Evolutionary conservation across 2,888 invertebrate genomes (phyloP).

Genomic region (Amiota minor): DNA sequence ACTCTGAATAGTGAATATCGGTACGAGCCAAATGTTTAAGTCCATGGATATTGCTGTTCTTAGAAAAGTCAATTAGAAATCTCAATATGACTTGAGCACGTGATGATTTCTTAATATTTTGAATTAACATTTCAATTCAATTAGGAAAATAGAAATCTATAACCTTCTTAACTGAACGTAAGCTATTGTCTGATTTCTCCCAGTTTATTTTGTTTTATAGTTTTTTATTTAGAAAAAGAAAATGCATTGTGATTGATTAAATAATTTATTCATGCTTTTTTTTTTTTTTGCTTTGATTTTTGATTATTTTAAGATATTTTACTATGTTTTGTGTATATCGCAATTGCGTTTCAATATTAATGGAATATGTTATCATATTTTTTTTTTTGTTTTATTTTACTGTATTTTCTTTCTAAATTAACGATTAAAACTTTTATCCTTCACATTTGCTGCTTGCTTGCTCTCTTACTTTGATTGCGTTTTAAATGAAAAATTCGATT

Average conservation of each 20-base stretch:
- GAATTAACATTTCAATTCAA: too few relatives aligned
- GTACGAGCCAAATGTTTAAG: conserved; percentile 32
- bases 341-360: conserved; percentile 42
- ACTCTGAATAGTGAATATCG: conserved; percentile 36
- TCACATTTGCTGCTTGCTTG: too few relatives aligned
- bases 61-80: conserved; percentile 34
- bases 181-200: too few relatives aligned
- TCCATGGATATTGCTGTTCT: conserved; percentile 34
- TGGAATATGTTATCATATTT: conserved; percentile 39
- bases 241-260: neutral
- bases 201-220: too few relatives aligned
- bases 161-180: too few relatives aligned
- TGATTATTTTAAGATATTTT: conserved; percentile 30
- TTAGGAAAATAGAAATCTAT: too few relatives aligned
- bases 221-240: too few relatives aligned
- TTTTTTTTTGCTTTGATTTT: too few relatives aligned
- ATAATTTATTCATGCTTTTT: neutral
- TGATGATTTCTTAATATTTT: conserved; percentile 10
- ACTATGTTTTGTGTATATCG: conserved; percentile 14
- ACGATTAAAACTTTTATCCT: conserved; percentile 1
- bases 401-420: neutral
- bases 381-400: too few relatives aligned
- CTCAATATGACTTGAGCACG: conserved; percentile 31
- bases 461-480: too few relatives aligned
- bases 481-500: too few relatives aligned